Base-by-base conservation (phyloP, 2,113 vertebrate genomes). In the Phyllopteryx taeniolatus region DNA sequence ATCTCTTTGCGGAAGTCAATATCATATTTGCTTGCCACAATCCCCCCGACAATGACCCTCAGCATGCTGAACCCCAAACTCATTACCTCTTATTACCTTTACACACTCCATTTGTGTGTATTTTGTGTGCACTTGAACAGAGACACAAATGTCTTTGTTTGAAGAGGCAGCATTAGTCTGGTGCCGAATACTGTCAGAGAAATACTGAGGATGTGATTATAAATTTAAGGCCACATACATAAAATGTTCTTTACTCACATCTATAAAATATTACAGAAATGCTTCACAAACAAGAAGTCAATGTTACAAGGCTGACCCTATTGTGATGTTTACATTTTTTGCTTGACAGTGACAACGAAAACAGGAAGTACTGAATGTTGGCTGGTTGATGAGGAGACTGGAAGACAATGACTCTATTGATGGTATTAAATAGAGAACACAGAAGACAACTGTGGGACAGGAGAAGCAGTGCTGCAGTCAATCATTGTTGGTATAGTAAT, bases 1-100 rank as follows among this genome's bases (percentile, higher is more conserved):
- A 90, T 88, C 85, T 83, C 71, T 86, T 91, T 90, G 85, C 70
- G 80, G 78, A 88, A 86, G 87, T 90, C 89, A 92, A 86, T 86
- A 88, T 64, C 76, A 74, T 86, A 87, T 85, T 78, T 73, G 77
- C 78, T 79, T 84, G 77, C 64, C 22, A 47, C 43, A 72, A 74
- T 71, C 76, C 82, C 27, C 59, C 85, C 8, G 77, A 88, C 72
- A 57, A 71, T 83, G 81, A 85, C 87, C 88, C 79, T 53, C 31
- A 71, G 71, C 73, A 54, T 4, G 5, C 76, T 60, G 70, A 61
- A 82, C 77, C 75, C 82, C 76, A 86, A 84, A 83, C 82, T 82
- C 80, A 89, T 93, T 92, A 92, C 89, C 84, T 90, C 67, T 72
- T 31, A 47, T 66, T 47, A 31, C 71, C 86, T 82, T 81, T 66